Evolutionary conservation across 2,888 invertebrate genomes (phyloP).

Genomic region (Hyppa rectilinea): DNA sequence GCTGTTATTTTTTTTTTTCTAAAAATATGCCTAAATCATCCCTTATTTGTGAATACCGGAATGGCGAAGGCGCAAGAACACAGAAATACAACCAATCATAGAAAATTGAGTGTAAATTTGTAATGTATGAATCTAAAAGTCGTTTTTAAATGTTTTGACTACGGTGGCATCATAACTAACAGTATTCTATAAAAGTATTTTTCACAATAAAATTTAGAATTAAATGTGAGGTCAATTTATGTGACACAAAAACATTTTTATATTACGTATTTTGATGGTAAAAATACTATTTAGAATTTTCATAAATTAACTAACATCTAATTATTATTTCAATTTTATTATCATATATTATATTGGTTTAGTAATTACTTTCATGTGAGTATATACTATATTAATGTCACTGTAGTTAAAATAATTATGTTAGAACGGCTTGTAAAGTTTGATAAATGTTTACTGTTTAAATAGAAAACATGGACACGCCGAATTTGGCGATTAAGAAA

Average conservation of each 20-base stretch:
- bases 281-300: constrained; percentile 10
- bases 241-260: constrained; percentile 29
- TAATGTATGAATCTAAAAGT: constrained; percentile 46
- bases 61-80: constrained; percentile 45
- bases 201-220: constrained; percentile 46
- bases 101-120: constrained; percentile 58
- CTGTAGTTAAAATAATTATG: constrained; percentile 60
- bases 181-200: constrained; percentile 58
- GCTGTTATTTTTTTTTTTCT: constrained; percentile 71
- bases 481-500: constrained; percentile 52
- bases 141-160: constrained; percentile 58
- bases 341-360: constrained; percentile 20
- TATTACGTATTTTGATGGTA: constrained; percentile 24
- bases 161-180: constrained; percentile 34
- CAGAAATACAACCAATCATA: constrained; percentile 41
- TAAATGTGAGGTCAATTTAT: constrained; percentile 21
- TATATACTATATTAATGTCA: constrained; percentile 29
- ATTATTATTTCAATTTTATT: constrained; percentile 33
- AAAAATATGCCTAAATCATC: constrained; percentile 55
- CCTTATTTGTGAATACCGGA: constrained; percentile 62
- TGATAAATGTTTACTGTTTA: constrained; percentile 69
- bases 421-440: constrained; percentile 54
- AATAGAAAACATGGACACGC: constrained; percentile 65
- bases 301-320: constrained; percentile 17
- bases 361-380: constrained; percentile 12